Evolutionary conservation across 35 echinoderm and acorn worm genomes (phyloP).

Genomic region (Eucidaris tribuloides): DNA sequence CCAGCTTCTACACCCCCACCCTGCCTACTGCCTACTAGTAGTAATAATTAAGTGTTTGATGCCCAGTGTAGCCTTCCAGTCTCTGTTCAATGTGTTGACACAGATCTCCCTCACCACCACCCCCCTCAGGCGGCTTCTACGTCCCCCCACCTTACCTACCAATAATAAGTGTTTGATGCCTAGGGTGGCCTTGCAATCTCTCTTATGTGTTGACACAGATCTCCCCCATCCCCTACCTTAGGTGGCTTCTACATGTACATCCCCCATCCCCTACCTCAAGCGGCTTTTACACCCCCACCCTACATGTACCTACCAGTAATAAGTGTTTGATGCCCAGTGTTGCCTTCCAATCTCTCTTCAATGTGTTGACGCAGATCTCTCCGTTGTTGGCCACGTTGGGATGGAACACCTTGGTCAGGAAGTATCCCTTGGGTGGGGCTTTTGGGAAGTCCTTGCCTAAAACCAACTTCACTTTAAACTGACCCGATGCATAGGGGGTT

Average conservation of each 20-base stretch:
- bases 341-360: slow-evolving; percentile 98
- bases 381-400: slow-evolving; percentile 97
- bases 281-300: too few species aligned
- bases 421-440: slow-evolving; percentile 92
- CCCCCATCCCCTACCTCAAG: too few species aligned
- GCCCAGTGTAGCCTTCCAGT: slow-evolving; percentile 93
- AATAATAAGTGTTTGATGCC: slow-evolving; percentile 95
- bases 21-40: too few species aligned
- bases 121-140: too few species aligned
- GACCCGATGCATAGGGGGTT: slow-evolving; percentile 88
- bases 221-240: too few species aligned
- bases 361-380: slow-evolving; percentile 98
- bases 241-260: too few species aligned
- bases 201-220: slow-evolving; percentile 99
- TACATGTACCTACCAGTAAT: slow-evolving; percentile 87
- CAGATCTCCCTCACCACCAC: slow-evolving; percentile 99
- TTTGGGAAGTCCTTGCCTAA: slow-evolving; percentile 90
- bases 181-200: slow-evolving; percentile 91
- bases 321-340: slow-evolving; percentile 94
- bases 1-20: slow-evolving; percentile 76
- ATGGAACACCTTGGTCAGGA: slow-evolving; percentile 99
- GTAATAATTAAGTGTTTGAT: slow-evolving; percentile 97
- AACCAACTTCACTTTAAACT: slow-evolving; percentile 90
- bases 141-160: too few species aligned
- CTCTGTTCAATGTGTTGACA: slow-evolving; percentile 97